These are phyloP conservation scores for Montipora sp. DNA, from an alignment of 64 coral and sea anemone genomes.

Conservation along the genomic window DNA sequence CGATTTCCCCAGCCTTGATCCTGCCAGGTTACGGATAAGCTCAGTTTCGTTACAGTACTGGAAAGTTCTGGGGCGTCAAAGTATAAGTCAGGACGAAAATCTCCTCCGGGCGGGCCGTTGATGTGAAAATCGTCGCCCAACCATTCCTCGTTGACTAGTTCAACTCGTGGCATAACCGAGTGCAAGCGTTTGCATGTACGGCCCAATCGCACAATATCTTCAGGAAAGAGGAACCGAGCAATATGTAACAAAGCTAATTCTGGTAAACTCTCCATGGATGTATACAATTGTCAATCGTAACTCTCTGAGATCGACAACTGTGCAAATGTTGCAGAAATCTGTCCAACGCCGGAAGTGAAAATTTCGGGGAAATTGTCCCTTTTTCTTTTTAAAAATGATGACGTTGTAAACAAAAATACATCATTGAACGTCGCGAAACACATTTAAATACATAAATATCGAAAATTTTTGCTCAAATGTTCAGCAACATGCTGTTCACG, in stretches of 20 bases:
- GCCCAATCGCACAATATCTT: conserved; percentile 56
- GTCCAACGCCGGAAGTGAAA: no score
- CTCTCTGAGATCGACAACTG: background rate
- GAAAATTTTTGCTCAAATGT: no score
- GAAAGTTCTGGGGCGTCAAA: conserved; percentile 52
- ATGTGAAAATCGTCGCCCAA: conserved; percentile 45
- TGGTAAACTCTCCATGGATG: conserved; percentile 45
- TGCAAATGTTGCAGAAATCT: no score
- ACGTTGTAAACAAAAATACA: no score
- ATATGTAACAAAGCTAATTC: conserved; percentile 41
- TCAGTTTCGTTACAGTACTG: conserved; percentile 13
- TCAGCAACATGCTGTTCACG: no score
- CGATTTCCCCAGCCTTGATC: conserved; percentile 73
- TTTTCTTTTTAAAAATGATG: no score
- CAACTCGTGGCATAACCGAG: conserved; percentile 27
- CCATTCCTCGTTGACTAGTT: background rate
- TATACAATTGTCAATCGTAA: background rate
- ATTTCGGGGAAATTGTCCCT: no score
- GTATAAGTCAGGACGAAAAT: conserved; percentile 54
- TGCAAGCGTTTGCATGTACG: conserved; percentile 31
- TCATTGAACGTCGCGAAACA: no score
- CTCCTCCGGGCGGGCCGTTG: conserved; percentile 12
- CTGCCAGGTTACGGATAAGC: conserved; percentile 41
- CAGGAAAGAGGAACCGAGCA: conserved; percentile 41
- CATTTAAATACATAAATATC: no score